Conservation (phyloP, 2,113 vertebrate genomes). For the Glareola pratincola region DNA sequence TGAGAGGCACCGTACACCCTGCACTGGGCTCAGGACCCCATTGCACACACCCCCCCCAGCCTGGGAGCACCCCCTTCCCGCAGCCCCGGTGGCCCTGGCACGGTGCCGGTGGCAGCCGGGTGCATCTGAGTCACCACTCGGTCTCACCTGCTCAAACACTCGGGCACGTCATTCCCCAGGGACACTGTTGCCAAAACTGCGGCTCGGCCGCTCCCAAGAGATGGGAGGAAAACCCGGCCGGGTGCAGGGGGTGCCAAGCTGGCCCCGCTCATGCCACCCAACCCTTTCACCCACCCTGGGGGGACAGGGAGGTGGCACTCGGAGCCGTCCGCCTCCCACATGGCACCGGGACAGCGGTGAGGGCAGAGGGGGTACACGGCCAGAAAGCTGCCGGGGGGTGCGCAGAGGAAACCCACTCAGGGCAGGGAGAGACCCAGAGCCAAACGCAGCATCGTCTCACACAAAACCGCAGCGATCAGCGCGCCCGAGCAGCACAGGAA, state of each 20-base stretch:
- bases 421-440: not conserved
- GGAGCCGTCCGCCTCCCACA: not conserved
- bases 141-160: slow-evolving; percentile 23
- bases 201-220: not conserved
- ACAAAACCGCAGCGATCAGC: rapidly evolving
- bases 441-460: rapidly evolving
- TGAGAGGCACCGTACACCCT: not conserved
- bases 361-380: not conserved
- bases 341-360: rapidly evolving
- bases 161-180: not conserved
- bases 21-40: not conserved
- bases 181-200: slow-evolving; percentile 18
- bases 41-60: not conserved
- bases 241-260: not conserved
- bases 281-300: not conserved
- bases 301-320: not conserved
- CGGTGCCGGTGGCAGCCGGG: not conserved
- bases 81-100: not conserved
- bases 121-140: not conserved
- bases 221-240: not conserved
- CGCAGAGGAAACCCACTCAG: rapidly evolving
- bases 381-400: not conserved
- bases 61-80: not conserved
- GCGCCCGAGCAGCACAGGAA: not conserved
- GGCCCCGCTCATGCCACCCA: rapidly evolving